Base-by-base conservation (phyloP, 2,888 invertebrate genomes). In the Congeria kusceri region DNA sequence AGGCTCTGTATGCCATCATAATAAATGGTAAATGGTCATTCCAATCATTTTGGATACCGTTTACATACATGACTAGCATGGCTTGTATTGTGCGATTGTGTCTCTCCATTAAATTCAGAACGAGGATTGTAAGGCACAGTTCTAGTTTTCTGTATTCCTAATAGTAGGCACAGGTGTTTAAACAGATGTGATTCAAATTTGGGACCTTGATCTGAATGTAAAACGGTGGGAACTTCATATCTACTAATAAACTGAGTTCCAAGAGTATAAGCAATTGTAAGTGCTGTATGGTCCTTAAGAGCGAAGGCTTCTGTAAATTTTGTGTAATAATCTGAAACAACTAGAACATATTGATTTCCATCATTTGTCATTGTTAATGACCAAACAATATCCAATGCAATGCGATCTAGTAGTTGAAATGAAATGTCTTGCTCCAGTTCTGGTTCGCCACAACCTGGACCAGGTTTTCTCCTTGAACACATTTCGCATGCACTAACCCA, bases 321-420 rank as follows among this genome's bases (percentile, higher is more conserved):
- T 9, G 82, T 77, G 68, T 80, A 87, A 64, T 86, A 84, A 58
- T 84, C 82, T 3, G 67, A 47, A 15, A 77, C 23, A 7, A 88
- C 84, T 47, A 86, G 74, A 18, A 87, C 80, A 62, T 84, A 86
- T n/a, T n/a, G n/a, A n/a, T n/a, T n/a, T n/a, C n/a, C n/a, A n/a
- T n/a, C n/a, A n/a, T n/a, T n/a, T n/a, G n/a, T n/a, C n/a, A n/a
- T n/a, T n/a, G n/a, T n/a, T n/a, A n/a, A n/a, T n/a, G n/a, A n/a
- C n/a, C n/a, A n/a, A n/a, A n/a, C n/a, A n/a, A n/a, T n/a, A n/a
- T n/a, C n/a, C n/a, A n/a, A n/a, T n/a, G n/a, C n/a, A n/a, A n/a
- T n/a, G n/a, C n/a, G n/a, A n/a, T n/a, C n/a, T n/a, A n/a, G n/a
- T n/a, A n/a, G n/a, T n/a, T n/a, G n/a, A n/a, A n/a, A n/a, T n/a